phyloP scores from a whole-genome alignment of 2,113 vertebrate genomes.

The Numida meleagris region DNA sequence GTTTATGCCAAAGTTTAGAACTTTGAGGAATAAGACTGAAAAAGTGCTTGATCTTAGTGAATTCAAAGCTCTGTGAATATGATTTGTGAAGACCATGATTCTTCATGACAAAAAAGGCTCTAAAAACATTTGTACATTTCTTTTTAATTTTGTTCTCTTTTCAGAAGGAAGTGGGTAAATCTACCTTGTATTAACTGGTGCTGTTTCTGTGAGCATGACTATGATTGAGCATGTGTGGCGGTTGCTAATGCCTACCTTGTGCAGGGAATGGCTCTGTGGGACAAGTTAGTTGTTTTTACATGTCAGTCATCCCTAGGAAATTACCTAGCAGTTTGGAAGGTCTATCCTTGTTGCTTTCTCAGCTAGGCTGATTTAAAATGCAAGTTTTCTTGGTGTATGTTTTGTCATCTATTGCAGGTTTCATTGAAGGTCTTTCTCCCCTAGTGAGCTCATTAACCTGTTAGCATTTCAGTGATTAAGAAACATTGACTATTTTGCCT shows the following conservation, averaged over 20 bases:
- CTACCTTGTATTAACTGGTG: not conserved
- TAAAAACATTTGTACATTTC: not conserved
- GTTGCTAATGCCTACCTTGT: not conserved
- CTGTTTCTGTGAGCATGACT: not conserved
- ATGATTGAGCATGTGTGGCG: not conserved
- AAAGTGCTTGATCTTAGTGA: not conserved
- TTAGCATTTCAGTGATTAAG: not conserved
- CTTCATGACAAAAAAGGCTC: not conserved
- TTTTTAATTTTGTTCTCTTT: not conserved
- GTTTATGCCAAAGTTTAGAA: not conserved
- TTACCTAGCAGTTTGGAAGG: not conserved
- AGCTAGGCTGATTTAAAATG: not conserved
- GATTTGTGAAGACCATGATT: not conserved
- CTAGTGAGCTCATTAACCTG: not conserved
- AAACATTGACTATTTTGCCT: not conserved
- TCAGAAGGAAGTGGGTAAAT: not conserved
- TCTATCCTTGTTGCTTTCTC: not conserved
- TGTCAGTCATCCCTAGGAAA: not conserved
- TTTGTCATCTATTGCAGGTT: not conserved
- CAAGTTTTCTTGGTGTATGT: not conserved
- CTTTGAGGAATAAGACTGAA: not conserved
- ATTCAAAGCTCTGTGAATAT: not conserved
- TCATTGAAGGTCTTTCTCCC: not conserved
- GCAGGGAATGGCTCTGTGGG: not conserved
- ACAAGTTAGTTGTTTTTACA: not conserved